Evolutionary conservation across 2,113 vertebrate species (phyloP), one percentile per base, ranked within the genome.

Genomic region (Carettochelys insculpta): DNA sequence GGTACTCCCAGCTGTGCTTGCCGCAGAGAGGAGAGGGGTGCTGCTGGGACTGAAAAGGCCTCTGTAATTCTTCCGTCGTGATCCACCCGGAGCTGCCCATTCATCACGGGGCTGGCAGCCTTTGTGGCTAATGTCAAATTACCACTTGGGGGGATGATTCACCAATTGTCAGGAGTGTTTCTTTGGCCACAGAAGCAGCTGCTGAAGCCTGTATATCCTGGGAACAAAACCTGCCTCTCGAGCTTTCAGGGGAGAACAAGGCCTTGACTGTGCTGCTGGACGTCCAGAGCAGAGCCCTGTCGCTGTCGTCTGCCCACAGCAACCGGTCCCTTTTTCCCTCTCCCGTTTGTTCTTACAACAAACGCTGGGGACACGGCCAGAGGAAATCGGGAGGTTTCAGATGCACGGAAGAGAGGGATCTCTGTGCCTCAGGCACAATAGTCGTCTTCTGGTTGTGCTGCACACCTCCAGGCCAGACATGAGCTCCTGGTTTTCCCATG

Each of bases 81-180:
- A 82, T 86, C 92, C 80, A 75, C 77, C 86, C 87, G 86, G 87
- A 95, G 65, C 53, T 51, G 34, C 80, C 93, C 25, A 4, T 95
- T 95, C 93, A 95, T 96, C 95, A 95, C 82, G 85, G 80, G 85
- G 75, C 90, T 88, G 90, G 87, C 86, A 87, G 85, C 91, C 94
- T 96, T 96, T 96, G 96, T 96, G 86, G 56, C 82, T 87, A 80
- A 92, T 97, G 97, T 97, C 96, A 97, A 96, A 92, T 92, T 79
- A 95, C 89, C 94, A 93, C 94, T 93, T 94, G 95, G 90, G 92
- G 88, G 79, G 48, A 92, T 94, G 95, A 93, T 95, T 95, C 90
- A 41, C 54, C 88, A 92, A 94, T 97, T 97, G 96, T 97, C 89
- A 92, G 0, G 82, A 88, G 85, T 34, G 76, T 87, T 96, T 75